These are phyloP conservation scores for Enteromius argenteus DNA, from an alignment of 2,797 vertebrate genomes.

Conservation along the genomic window DNA sequence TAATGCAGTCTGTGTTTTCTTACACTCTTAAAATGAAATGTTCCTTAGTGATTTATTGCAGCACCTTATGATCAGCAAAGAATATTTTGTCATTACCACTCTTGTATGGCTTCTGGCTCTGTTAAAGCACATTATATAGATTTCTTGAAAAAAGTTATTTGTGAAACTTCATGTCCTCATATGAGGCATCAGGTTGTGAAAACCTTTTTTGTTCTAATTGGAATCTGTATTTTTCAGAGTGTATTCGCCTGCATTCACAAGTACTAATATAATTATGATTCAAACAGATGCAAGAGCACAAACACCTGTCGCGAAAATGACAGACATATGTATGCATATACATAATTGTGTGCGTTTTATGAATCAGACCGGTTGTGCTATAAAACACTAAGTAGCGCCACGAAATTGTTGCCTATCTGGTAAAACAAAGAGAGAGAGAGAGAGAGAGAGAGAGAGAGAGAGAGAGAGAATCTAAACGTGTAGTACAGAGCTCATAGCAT, in stretches of 20 bases:
- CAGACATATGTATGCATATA: not conserved
- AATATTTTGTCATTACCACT: not conserved
- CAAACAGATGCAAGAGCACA: not conserved
- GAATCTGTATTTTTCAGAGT: not conserved
- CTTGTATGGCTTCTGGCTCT: not conserved
- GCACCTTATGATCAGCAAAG: not conserved
- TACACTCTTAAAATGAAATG: not conserved
- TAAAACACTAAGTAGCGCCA: not conserved
- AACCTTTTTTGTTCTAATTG: not conserved
- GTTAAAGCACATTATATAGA: not conserved
- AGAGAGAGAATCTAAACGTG: slow-evolving; percentile 19
- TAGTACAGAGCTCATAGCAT: slow-evolving; percentile 57
- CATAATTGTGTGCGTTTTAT: not conserved
- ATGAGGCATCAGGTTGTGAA: not conserved
- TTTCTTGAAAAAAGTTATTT: not conserved
- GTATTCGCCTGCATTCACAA: not conserved
- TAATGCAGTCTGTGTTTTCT: not conserved
- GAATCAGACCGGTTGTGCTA: not conserved
- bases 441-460: slow-evolving; percentile 36
- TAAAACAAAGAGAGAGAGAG: slow-evolving; percentile 39
- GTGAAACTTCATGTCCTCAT: not conserved
- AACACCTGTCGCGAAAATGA: not conserved
- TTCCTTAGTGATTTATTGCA: not conserved
- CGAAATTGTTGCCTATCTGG: slow-evolving; percentile 22
- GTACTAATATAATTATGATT: not conserved